Evolutionary conservation across 2,888 invertebrate species (phyloP).

Genomic region (Miltochrista miniata): DNA sequence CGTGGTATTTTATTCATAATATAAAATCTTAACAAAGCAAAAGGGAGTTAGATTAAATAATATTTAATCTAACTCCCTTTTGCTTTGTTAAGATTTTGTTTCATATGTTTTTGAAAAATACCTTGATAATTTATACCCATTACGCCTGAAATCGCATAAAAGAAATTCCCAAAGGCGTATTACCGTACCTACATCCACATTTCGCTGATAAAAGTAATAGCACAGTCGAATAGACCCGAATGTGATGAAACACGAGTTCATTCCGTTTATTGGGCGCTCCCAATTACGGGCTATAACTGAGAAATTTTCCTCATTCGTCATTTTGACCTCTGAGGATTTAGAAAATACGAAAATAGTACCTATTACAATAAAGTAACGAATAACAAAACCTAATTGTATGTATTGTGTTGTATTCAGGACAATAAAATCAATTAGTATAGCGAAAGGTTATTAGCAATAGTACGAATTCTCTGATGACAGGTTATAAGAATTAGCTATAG

Average conservation of each 20-base stretch:
- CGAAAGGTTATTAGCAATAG: no score
- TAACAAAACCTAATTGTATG: slow-evolving; percentile 24
- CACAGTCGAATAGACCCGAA: not conserved
- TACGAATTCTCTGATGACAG: no score
- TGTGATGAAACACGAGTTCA: slow-evolving; percentile 14
- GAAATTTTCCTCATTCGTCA: slow-evolving; percentile 10
- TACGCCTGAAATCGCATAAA: slow-evolving; percentile 2
- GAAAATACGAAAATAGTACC: slow-evolving; percentile 5
- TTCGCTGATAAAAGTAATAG: slow-evolving; percentile 10
- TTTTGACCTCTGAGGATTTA: slow-evolving; percentile 5
- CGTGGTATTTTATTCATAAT: not conserved
- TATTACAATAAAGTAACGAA: slow-evolving; percentile 9
- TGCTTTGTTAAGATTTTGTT: not conserved
- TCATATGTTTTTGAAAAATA: slow-evolving; percentile 1
- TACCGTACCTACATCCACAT: slow-evolving; percentile 7
- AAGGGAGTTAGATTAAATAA: not conserved
- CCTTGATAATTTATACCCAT: slow-evolving; percentile 6
- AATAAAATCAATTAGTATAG: no score
- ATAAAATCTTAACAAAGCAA: not conserved
- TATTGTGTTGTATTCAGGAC: slow-evolving; percentile 17
- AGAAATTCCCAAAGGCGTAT: slow-evolving; percentile 6
- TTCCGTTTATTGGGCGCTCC: slow-evolving; percentile 16
- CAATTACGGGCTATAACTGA: slow-evolving; percentile 13
- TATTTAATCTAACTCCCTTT: not conserved
- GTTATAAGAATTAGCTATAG: no score